Base-by-base conservation (phyloP, 2,888 invertebrate species). In the Himalopsyche kuldschensis region DNA sequence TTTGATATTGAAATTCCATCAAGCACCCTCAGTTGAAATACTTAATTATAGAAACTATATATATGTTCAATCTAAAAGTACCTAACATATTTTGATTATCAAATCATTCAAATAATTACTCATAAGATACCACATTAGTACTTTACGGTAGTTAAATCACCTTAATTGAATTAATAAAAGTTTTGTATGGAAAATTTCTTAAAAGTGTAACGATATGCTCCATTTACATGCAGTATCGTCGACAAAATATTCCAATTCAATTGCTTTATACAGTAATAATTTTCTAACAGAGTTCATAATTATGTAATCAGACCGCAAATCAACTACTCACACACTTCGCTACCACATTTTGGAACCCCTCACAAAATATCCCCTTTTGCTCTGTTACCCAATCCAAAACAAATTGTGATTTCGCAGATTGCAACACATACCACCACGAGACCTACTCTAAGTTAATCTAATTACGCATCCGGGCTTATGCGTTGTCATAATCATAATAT, bases 381-480 rank as follows among this genome's bases (percentile, higher is more conserved):
- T 55, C 63, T 30, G 79, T 79, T 55, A 47, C 79, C 79, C 79
- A 47, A 82, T 82, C 81, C 83, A 63, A 80, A 83, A 83, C 83
- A 80, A 83, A 83, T 83, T 83, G 80, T 76, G 81, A 78, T 77
- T 77, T 78, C 69, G 55, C 80, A 80, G 81, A 81, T 83, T 78
- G 82, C 48, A 69, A 69, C 69, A 69, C 30, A 69, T 69, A 27
- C 20, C 11, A 69, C 69, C 27, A 27, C 15, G 30, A 11, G 15
- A 30, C 27, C 20, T 24, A 69, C 69, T 24, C 20, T 24, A 27
- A 69, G 69, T 69, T 69, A 69, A 69, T 69, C 20, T 69, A 69
- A 69, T 69, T 69, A 30, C 69, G 69, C 15, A 69, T 69, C 69
- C 69, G 30, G 69, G 27, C 69, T 69, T 69, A 69, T 69, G 69